Conservation (phyloP, 1,140 invertebrate genomes). For the Mycetomoellerius zeteki region DNA sequence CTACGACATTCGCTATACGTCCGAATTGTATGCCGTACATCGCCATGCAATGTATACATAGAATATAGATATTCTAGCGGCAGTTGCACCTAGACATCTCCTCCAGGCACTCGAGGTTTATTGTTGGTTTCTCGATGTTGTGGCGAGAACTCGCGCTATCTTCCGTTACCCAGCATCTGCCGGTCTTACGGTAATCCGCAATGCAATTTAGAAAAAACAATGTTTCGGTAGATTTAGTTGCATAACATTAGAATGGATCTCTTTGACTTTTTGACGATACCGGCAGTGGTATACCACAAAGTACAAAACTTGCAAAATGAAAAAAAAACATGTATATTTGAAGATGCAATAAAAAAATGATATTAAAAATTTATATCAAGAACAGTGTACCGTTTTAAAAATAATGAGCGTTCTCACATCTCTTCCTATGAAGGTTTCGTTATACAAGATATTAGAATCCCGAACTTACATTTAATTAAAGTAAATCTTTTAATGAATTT, state of each 20-base stretch:
- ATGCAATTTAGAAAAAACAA: slow-evolving; percentile 23
- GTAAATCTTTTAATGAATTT: slow-evolving; percentile 17
- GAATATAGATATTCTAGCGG: slow-evolving; percentile 27
- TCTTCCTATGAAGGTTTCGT: background rate
- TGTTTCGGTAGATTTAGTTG: slow-evolving; percentile 15
- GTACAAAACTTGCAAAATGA: background rate
- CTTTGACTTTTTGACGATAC: background rate
- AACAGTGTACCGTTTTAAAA: background rate
- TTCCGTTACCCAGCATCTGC: slow-evolving; percentile 49
- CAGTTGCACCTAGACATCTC: slow-evolving; percentile 34
- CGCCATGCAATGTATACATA: slow-evolving; percentile 17
- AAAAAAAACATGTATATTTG: background rate
- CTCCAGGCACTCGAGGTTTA: slow-evolving; percentile 64
- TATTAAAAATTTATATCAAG: background rate
- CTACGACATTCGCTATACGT: slow-evolving; percentile 49
- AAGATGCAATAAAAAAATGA: background rate
- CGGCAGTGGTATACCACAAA: background rate
- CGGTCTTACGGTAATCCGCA: slow-evolving; percentile 45
- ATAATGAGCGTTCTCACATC: background rate
- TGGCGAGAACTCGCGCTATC: slow-evolving; percentile 65
- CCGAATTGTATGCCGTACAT: slow-evolving; percentile 46
- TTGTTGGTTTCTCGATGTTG: slow-evolving; percentile 67
- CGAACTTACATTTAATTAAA: slow-evolving; percentile 12
- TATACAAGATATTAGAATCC: no score
- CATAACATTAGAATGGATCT: background rate